A percentile compares a stretch with the other conserved stretches of the same genome.
phyloP scores from a whole-genome alignment of 2,113 vertebrate genomes.

The Glaucidium brasilianum region DNA sequence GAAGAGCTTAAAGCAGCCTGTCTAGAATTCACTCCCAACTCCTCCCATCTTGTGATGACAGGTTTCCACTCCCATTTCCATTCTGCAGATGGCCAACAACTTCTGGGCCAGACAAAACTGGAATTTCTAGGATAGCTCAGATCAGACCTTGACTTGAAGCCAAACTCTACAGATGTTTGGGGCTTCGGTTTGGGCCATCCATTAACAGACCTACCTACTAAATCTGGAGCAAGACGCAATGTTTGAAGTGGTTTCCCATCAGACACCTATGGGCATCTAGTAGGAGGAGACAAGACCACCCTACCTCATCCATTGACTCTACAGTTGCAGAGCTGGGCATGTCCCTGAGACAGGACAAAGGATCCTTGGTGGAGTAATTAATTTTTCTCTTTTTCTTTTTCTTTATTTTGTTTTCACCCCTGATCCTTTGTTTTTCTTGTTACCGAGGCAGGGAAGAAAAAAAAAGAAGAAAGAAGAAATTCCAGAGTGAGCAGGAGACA shows the following conservation, averaged over 20 bases:
- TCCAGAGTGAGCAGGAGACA: neutral
- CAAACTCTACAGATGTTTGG: neutral
- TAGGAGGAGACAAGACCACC: neutral
- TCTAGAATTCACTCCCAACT: neutral
- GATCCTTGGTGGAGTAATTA: neutral
- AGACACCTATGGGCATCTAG: neutral
- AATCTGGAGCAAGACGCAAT: neutral
- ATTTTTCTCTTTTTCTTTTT: neutral
- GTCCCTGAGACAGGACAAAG: neutral
- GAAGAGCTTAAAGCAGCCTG: slow-evolving; percentile 2
- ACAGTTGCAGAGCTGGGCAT: neutral
- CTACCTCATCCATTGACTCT: neutral
- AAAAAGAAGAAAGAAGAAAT: neutral
- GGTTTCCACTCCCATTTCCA: slow-evolving; percentile 27
- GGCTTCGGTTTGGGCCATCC: neutral
- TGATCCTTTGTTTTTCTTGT: neutral
- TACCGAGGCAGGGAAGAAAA: neutral
- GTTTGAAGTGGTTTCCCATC: neutral
- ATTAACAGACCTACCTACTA: neutral
- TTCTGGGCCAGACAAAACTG: slow-evolving; percentile 20
- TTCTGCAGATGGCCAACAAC: neutral
- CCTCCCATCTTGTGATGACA: neutral
- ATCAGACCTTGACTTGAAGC: neutral
- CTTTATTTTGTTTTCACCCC: neutral
- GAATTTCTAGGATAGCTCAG: slow-evolving; percentile 21